phyloP scores from a whole-genome alignment of 2,113 vertebrate genomes.

The Cochlearius cochlearius region DNA sequence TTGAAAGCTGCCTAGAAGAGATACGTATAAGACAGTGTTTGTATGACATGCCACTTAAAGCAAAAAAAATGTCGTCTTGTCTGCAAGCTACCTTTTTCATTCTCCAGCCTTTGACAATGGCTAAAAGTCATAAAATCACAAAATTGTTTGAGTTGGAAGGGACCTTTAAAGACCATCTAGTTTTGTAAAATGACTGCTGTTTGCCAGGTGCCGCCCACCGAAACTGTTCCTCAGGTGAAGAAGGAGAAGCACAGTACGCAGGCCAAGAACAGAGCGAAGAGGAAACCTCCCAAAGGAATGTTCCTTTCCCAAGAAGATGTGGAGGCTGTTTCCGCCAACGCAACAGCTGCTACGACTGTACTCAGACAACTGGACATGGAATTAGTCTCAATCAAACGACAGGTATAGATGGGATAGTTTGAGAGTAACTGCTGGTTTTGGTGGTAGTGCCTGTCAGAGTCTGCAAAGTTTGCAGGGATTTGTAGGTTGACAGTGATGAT shows the following conservation, averaged over 20 bases:
- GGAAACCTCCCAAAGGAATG: conserved; percentile 96
- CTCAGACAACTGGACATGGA: conserved; percentile 92
- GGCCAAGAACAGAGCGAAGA: conserved; percentile 88
- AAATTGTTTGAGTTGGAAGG: not conserved
- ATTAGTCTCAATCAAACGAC: conserved; percentile 91
- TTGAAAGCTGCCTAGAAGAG: not conserved
- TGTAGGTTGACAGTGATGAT: not conserved
- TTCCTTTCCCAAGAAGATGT: conserved; percentile 91
- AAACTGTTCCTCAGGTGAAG: conserved; percentile 81
- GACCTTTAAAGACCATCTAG: not conserved
- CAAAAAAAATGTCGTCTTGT: not conserved
- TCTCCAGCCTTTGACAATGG: not conserved
- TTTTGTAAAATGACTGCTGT: conserved; percentile 32
- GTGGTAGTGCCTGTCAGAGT: not conserved
- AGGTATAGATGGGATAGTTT: conserved; percentile 68
- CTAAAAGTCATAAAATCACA: not conserved
- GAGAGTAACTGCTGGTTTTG: not conserved
- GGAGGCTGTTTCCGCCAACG: conserved; percentile 84
- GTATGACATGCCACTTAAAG: not conserved
- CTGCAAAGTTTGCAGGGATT: not conserved
- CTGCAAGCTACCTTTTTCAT: not conserved
- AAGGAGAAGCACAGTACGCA: conserved; percentile 83
- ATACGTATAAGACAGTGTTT: not conserved
- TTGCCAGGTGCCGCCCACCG: conserved; percentile 71
- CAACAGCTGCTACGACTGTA: conserved; percentile 84